phyloP scores from a whole-genome alignment of 2,888 invertebrate genomes.

The Mesorhabditis spiculigera region DNA sequence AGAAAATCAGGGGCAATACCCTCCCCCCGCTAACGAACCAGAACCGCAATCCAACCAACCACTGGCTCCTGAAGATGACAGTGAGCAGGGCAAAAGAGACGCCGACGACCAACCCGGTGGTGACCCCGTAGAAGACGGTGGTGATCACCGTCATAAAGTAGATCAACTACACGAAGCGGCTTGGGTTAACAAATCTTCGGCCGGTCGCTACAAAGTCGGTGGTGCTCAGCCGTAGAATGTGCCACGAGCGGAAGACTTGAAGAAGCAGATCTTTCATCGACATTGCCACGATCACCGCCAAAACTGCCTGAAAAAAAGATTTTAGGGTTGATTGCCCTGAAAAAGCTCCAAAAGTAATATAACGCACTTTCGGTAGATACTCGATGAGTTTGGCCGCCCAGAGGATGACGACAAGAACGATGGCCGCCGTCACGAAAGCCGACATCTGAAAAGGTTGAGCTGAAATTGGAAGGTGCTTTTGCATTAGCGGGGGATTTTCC shows the following conservation, averaged over 20 bases:
- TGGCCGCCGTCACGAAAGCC: constrained; percentile 29
- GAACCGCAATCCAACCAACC: constrained; percentile 41
- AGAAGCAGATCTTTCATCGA: constrained; percentile 46
- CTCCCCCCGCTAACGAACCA: neutral
- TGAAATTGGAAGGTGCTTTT: neutral
- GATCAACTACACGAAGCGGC: constrained; percentile 61
- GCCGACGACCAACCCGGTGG: constrained; percentile 76
- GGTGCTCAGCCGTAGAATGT: constrained; percentile 24
- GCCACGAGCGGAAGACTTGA: constrained; percentile 27
- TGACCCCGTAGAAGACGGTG: constrained; percentile 76
- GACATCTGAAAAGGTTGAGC: constrained; percentile 28
- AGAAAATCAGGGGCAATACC: neutral
- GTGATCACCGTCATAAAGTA: constrained; percentile 77
- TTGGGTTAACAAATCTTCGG: constrained; percentile 11
- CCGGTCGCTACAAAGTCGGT: constrained; percentile 39
- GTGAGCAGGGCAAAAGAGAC: constrained; percentile 73
- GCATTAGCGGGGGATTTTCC: too few species aligned
- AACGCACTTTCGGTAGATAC: constrained; percentile 34
- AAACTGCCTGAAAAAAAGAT: constrained; percentile 27
- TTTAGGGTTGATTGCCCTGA: neutral
- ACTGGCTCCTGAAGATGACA: constrained; percentile 69
- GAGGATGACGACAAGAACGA: constrained; percentile 34
- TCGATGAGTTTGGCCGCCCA: constrained; percentile 31
- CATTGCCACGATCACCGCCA: constrained; percentile 46
- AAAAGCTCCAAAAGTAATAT: neutral